These are phyloP conservation scores for Rhegmatorhina hoffmannsi DNA, from an alignment of 2,113 vertebrate genomes.

Conservation along the genomic window DNA sequence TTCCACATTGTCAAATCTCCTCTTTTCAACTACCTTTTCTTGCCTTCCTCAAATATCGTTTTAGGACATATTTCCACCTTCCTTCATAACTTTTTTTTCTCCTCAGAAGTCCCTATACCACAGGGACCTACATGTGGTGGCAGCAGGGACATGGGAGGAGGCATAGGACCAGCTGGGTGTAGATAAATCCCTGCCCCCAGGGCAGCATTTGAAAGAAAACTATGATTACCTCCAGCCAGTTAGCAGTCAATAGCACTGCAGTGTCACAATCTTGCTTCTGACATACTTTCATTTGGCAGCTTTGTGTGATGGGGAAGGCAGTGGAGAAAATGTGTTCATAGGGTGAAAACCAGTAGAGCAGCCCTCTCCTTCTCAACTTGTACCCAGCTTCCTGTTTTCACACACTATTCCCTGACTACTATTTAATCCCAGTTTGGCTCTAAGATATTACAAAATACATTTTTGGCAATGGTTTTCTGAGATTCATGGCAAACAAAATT, in stretches of 20 bases:
- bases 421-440: slow-evolving; percentile 19
- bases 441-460: slow-evolving; percentile 31
- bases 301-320: background rate
- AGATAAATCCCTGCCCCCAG: background rate
- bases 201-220: background rate
- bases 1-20: background rate
- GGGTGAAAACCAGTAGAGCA: background rate
- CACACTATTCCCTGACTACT: background rate
- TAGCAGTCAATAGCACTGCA: background rate
- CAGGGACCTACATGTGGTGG: background rate
- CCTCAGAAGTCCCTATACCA: background rate
- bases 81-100: background rate
- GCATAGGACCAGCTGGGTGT: background rate
- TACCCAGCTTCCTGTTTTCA: slow-evolving; percentile 52
- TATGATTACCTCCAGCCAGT: background rate
- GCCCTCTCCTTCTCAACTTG: background rate
- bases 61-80: background rate
- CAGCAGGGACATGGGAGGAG: background rate
- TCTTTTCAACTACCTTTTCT: background rate
- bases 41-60: background rate
- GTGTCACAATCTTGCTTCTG: background rate
- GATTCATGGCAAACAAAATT: slow-evolving; percentile 5
- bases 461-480: slow-evolving; percentile 29
- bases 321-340: background rate
- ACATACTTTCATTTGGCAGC: background rate